Evolutionary conservation across 2,797 vertebrate genomes (phyloP), one percentile per base, ranked within the genome.

Genomic region (Hoplostethus atlanticus): DNA sequence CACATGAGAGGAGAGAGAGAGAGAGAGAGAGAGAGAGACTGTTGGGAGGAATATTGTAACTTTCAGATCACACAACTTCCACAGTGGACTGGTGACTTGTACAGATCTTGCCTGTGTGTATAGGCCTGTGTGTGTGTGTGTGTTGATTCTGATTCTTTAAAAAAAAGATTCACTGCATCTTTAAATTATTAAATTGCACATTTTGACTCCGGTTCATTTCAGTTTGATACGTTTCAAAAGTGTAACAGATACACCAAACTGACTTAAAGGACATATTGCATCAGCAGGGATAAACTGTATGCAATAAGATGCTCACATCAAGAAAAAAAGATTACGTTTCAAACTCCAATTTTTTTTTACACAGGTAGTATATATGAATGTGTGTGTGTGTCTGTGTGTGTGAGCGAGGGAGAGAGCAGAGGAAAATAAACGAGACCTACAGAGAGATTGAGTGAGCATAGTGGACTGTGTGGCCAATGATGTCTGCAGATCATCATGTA

Each of bases 401-500:
- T 52, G 79, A 81, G 65, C 60, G 73, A 76, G n/a, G 10, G 40
- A 11, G 44, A 54, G 21, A 21, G 21, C 21, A 21, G 21, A 21
- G 21, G 21, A 21, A 21, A 21, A 21, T 1, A 21, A 21, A 60
- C 56, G 53, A 61, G 68, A 79, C 74, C 80, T 75, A 84, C 83
- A 72, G 74, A 44, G 61, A 84, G 85, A 89, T 74, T 1, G 21
- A 81, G 74, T 1, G 21, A 81, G 74, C 82, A 83, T 81, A 68
- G 78, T 76, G 53, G 77, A 81, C 84, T 72, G 84, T 85, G 91
- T 91, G 88, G 91, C 85, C 91, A 85, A 83, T 84, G 90, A 90
- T 90, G 88, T 91, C 91, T 88, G 86, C 85, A 86, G 75, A 92
- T 92, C 88, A 86, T 93, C 91, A 92, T 92, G 90, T 89, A 92